Conservation (phyloP, 2,888 invertebrate genomes). For the Diaprepes abbreviatus region DNA sequence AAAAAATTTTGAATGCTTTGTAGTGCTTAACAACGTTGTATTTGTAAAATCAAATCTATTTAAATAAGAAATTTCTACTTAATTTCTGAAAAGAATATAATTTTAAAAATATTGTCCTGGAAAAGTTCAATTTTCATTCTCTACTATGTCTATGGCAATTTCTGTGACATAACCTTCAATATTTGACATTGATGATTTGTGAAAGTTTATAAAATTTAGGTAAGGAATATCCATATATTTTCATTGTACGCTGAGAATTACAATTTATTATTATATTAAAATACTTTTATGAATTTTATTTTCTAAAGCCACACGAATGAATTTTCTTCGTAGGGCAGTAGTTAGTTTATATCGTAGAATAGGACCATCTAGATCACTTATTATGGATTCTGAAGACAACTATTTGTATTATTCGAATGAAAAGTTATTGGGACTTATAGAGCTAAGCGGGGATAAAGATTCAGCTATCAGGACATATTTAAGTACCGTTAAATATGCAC, state of each 20-base stretch:
- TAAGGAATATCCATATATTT: no score
- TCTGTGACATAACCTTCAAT: constrained; percentile 1
- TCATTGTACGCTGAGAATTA: no score
- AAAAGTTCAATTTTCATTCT: no score
- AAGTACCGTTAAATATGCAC: constrained; percentile 59
- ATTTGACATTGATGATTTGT: constrained; percentile 2
- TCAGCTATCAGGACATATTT: constrained; percentile 60
- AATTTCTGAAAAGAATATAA: no score
- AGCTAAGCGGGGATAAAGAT: constrained; percentile 55
- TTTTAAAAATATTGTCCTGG: no score
- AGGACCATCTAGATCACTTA: constrained; percentile 28
- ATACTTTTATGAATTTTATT: neutral
- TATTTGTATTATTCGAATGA: constrained; percentile 59
- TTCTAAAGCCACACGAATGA: constrained; percentile 7
- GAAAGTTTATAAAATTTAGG: neutral
- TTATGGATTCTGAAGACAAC: constrained; percentile 55
- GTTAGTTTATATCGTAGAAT: constrained; percentile 25
- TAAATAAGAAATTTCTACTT: no score
- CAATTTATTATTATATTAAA: neutral
- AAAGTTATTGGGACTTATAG: constrained; percentile 56
- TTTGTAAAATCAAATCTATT: no score
- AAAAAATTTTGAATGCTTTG: no score
- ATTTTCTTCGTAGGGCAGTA: constrained; percentile 29
- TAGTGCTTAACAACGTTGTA: no score
- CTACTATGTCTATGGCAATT: no score